A percentile compares a stretch with the other conserved stretches of the same genome.
These are phyloP conservation scores for Drosophila dives DNA, from an alignment of 2,888 invertebrate species.

Conservation along the genomic window DNA sequence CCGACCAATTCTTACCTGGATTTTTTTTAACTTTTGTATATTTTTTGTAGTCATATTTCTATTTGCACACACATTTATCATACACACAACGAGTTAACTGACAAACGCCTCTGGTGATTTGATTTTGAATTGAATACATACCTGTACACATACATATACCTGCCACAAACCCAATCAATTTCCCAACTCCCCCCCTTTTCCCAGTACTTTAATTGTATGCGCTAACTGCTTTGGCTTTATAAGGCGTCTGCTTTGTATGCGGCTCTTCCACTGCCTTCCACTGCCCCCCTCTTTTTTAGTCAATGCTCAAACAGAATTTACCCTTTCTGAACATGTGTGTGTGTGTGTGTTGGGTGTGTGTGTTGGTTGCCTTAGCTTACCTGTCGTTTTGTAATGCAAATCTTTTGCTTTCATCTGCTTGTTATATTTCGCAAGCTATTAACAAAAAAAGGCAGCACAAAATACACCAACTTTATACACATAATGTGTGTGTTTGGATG, in stretches of 20 bases:
- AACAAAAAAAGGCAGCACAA: constrained; percentile 50
- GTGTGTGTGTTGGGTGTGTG: neutral
- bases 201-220: constrained; percentile 47
- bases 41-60: neutral
- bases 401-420: constrained; percentile 79
- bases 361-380: constrained; percentile 46
- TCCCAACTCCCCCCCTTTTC: constrained; percentile 9
- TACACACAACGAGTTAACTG: constrained; percentile 31
- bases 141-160: neutral
- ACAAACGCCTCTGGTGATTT: constrained; percentile 43
- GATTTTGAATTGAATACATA: constrained; percentile 51
- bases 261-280: neutral
- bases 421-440: constrained; percentile 79
- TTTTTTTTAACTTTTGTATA: neutral
- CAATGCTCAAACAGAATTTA: constrained; percentile 21
- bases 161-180: constrained; percentile 64
- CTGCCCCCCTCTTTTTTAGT: neutral
- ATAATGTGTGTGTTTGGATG: constrained; percentile 18
- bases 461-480: constrained; percentile 11
- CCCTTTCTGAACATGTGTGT: constrained; percentile 44
- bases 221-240: constrained; percentile 43
- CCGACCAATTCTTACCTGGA: neutral
- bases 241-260: constrained; percentile 39
- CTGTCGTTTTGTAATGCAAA: constrained; percentile 79
- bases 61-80: constrained; percentile 23